Evolutionary conservation across 2,113 vertebrate genomes (phyloP), one percentile per base, ranked within the genome.

Genomic region (Oxyruncus cristatus): DNA sequence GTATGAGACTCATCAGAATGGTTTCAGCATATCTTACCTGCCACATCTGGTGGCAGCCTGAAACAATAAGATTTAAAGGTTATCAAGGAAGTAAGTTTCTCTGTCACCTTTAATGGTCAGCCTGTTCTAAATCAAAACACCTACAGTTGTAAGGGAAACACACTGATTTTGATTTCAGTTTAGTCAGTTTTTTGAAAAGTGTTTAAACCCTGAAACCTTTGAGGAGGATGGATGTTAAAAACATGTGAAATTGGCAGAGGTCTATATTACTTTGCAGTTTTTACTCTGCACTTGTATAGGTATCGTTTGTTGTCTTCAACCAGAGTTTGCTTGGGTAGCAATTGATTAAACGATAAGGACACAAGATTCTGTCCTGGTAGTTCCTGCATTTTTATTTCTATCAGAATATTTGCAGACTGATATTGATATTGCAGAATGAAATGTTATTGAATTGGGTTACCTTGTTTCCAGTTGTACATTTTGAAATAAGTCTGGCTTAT

Each of bases 21-120:
- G 30, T 91, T 93, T 92, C 46, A 78, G 61, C 42, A n/a, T 49
- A 50, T 76, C 42, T 82, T 56, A 79, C 72, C 67, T 76, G 46
- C 39, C 22, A 26, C 2, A 5, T 66, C 46, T 74, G 59, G 39
- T 84, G 67, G 70, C 58, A 85, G 23, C 61, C 53, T 59, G 66
- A 88, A 95, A 85, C 72, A 78, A 12, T 88, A 55, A 35, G 71
- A 84, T 93, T 77, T 77, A 83, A 92, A 92, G 53, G 39, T 88
- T 95, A 67, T 79, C 78, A 67, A 52, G 62, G 86, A 95, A 92
- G 63, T 87, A 52, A 96, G 50, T 89, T 87, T 72, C 61, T 80
- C 56, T 93, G 20, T 56, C 61, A 75, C 67, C 68, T 85, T 56
- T 49, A 68, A 91, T 50, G 30, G 35, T 85, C 70, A 83, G 15